Evolutionary conservation across 2,888 invertebrate genomes (phyloP).

Genomic region (Drosophila melanosoma): DNA sequence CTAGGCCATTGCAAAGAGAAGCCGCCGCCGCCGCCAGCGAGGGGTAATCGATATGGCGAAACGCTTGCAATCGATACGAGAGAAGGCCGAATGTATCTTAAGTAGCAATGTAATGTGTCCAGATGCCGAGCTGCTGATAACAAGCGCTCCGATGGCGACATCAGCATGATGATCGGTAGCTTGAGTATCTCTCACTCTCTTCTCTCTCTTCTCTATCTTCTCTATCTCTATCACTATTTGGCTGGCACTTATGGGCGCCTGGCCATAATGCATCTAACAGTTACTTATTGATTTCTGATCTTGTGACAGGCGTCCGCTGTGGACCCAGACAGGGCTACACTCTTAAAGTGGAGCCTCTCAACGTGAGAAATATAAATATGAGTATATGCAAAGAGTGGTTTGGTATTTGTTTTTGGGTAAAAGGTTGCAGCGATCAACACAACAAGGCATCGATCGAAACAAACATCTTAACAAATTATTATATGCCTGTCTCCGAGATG

Average conservation of each 20-base stretch:
- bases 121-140: constrained; percentile 76
- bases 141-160: constrained; percentile 50
- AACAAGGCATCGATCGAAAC: constrained; percentile 45
- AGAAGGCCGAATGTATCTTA: constrained; percentile 68
- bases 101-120: constrained; percentile 75
- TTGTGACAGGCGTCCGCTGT: constrained; percentile 59
- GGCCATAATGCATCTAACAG: constrained; percentile 50
- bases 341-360: constrained; percentile 47
- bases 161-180: constrained; percentile 65
- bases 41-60: constrained; percentile 69
- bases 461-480: constrained; percentile 80
- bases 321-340: constrained; percentile 41
- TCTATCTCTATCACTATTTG: constrained; percentile 2
- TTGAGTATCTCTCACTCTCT: constrained; percentile 1
- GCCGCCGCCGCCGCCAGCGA: constrained; percentile 37
- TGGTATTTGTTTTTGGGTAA: constrained; percentile 14
- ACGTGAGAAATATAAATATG: constrained; percentile 73
- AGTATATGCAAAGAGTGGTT: constrained; percentile 40
- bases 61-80: constrained; percentile 59
- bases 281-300: constrained; percentile 46
- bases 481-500: constrained; percentile 40
- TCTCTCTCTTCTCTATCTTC: background rate
- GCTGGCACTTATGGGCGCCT: constrained; percentile 63
- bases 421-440: constrained; percentile 52
- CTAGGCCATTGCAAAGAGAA: constrained; percentile 50